Evolutionary conservation across 2,797 vertebrate genomes (phyloP).

Genomic region (Sebastolobus alascanus): DNA sequence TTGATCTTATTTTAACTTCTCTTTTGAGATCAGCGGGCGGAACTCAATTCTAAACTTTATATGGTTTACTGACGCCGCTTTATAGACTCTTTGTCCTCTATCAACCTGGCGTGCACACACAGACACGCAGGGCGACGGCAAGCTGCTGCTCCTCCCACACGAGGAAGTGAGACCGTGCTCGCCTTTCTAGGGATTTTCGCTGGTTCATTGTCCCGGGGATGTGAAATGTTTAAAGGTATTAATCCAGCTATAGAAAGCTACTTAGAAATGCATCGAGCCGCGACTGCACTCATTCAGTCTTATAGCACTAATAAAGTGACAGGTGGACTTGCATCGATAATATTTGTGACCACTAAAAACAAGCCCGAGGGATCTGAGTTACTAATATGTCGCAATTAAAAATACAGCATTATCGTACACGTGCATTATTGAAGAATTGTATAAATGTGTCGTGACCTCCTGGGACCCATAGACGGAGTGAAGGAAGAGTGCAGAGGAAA

Average conservation of each 20-base stretch:
- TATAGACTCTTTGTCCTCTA: slow-evolving; percentile 73
- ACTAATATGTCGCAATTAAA: neutral
- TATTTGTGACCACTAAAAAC: slow-evolving; percentile 30
- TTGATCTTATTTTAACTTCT: slow-evolving; percentile 77
- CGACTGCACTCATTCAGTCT: slow-evolving; percentile 6
- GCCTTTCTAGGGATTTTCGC: slow-evolving; percentile 31
- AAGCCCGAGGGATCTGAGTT: slow-evolving; percentile 10
- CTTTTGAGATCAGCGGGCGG: slow-evolving; percentile 66
- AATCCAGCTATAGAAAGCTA: slow-evolving; percentile 34
- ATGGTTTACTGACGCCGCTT: slow-evolving; percentile 60
- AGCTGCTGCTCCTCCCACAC: slow-evolving; percentile 21
- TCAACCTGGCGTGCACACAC: slow-evolving; percentile 37
- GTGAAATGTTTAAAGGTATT: slow-evolving; percentile 37
- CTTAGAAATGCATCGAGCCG: slow-evolving; percentile 45
- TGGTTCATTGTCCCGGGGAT: slow-evolving; percentile 18
- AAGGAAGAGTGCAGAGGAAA: neutral
- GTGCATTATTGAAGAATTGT: slow-evolving; percentile 19
- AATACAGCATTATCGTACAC: neutral
- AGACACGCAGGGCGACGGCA: neutral
- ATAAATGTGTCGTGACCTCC: neutral
- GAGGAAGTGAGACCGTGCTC: slow-evolving; percentile 13
- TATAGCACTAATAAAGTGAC: slow-evolving; percentile 34
- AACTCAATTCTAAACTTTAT: slow-evolving; percentile 71
- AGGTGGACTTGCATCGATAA: slow-evolving; percentile 18
- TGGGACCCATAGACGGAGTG: neutral